These are phyloP conservation scores for Peromyscus attwateri DNA, from an alignment of 2,797 vertebrate species.

Conservation along the genomic window DNA sequence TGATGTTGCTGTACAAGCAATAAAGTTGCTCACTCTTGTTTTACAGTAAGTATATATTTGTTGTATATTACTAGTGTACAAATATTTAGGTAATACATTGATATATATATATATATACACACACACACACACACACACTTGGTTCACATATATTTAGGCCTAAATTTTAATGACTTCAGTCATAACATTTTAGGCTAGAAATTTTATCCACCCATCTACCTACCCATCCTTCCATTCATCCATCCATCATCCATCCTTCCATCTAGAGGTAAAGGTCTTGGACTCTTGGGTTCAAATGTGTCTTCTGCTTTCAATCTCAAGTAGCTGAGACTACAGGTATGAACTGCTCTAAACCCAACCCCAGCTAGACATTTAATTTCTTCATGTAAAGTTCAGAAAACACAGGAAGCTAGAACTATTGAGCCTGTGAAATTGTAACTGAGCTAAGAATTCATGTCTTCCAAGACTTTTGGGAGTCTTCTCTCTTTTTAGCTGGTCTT, in stretches of 20 bases:
- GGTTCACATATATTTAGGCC: slow-evolving; percentile 33
- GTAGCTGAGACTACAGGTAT: not conserved
- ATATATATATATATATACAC: not conserved
- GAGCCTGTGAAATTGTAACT: slow-evolving; percentile 15
- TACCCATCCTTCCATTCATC: too few species aligned
- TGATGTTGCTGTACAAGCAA: slow-evolving; percentile 99
- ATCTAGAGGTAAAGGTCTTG: not conserved
- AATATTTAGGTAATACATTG: slow-evolving; percentile 46
- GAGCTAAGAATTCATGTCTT: slow-evolving; percentile 26
- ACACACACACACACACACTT: not conserved
- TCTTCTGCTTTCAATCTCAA: not conserved
- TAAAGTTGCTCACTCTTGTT: slow-evolving; percentile 99
- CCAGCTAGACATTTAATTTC: slow-evolving; percentile 45
- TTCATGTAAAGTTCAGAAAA: slow-evolving; percentile 43
- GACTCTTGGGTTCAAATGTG: not conserved
- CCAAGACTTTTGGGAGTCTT: slow-evolving; percentile 14
- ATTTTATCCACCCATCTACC: not conserved
- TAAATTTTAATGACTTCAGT: slow-evolving; percentile 60
- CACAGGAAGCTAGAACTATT: not conserved
- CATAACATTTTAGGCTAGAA: not conserved
- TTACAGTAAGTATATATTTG: slow-evolving; percentile 94
- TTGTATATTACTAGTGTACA: slow-evolving; percentile 32
- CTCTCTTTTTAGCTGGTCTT: slow-evolving; percentile 14
- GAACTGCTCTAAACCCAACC: not conserved
- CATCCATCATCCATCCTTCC: too few species aligned